Conservation (phyloP, 2,797 vertebrate genomes). For the Ficedula albicollis region DNA sequence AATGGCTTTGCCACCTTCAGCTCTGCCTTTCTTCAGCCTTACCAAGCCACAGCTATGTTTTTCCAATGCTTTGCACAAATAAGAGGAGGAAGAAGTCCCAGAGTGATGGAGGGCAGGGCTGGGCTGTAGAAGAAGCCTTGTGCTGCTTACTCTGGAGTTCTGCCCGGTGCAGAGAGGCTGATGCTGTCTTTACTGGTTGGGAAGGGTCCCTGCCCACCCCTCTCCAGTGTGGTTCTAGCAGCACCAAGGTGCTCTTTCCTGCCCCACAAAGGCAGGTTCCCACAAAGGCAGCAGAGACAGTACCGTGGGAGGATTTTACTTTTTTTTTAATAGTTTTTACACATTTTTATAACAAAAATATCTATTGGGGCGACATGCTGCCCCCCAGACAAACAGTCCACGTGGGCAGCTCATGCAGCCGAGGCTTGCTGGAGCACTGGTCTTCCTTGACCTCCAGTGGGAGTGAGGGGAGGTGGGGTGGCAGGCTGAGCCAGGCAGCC, state of each 20-base stretch:
- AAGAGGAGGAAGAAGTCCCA: slow-evolving; percentile 57
- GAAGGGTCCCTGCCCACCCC: neutral
- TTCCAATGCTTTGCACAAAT: slow-evolving; percentile 35
- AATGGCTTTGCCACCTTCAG: neutral
- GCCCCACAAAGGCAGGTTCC: neutral
- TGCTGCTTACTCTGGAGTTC: slow-evolving; percentile 43
- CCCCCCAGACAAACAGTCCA: neutral
- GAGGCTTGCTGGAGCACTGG: neutral
- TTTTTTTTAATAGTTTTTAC: neutral
- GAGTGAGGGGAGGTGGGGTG: neutral
- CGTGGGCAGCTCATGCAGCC: accelerated
- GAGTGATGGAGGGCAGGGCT: slow-evolving; percentile 44
- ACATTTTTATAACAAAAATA: slow-evolving; percentile 53
- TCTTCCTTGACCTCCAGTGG: neutral
- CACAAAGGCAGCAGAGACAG: neutral
- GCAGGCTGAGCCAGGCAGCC: neutral
- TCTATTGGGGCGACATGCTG: neutral
- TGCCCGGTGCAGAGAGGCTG: neutral
- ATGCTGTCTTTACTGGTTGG: neutral
- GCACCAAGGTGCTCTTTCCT: neutral
- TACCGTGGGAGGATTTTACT: neutral
- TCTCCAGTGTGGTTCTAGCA: neutral
- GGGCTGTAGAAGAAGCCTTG: neutral
- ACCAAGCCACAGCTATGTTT: neutral
- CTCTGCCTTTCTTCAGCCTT: neutral